Base-by-base conservation (phyloP, 2,113 vertebrate species). In the Propithecus coquereli region DNA sequence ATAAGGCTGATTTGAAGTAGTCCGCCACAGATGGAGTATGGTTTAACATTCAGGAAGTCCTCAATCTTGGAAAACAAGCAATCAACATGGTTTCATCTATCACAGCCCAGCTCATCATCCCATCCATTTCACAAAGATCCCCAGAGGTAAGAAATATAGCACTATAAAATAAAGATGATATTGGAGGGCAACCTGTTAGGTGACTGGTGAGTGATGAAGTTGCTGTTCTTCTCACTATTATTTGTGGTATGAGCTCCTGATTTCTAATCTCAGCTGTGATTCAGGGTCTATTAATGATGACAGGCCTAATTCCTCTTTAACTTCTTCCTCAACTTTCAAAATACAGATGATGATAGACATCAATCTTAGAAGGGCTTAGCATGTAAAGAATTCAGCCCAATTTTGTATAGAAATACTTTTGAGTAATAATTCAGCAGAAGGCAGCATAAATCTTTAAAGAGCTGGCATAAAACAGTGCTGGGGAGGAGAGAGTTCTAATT, bases 101-200 rank as follows among this genome's bases (percentile, higher is more conserved):
- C 97, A 97, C 61, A 61, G 86, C 50, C n/a, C 77, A 91, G 88
- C 81, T 68, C 91, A 97, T 97, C 94, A 96, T 95, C 85, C 94
- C 82, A 96, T 97, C 87, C 87, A 96, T 97, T 97, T 97, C 77
- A 88, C 71, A 89, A 52, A 71, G 95, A 97, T 96, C 79, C 85
- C 86, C 71, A 94, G 91, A 96, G 96, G 91, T 95, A 97, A 97
- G 97, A 97, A 97, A 97, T 97, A 97, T 93, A 94, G 94, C 71
- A 94, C 96, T 85, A 98, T 97, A 97, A 98, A 97, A 97, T 96
- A 97, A 96, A 97, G 97, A 97, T 97, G 94, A 96, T 98, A 98
- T 97, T 97, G 85, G 97, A 97, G 95, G 97, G 92, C 93, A 97
- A 97, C 97, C 94, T 97, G 97, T 96, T 96, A 96, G 88, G 93